Conservation (phyloP, 2,797 vertebrate genomes). For the Characodon lateralis region DNA sequence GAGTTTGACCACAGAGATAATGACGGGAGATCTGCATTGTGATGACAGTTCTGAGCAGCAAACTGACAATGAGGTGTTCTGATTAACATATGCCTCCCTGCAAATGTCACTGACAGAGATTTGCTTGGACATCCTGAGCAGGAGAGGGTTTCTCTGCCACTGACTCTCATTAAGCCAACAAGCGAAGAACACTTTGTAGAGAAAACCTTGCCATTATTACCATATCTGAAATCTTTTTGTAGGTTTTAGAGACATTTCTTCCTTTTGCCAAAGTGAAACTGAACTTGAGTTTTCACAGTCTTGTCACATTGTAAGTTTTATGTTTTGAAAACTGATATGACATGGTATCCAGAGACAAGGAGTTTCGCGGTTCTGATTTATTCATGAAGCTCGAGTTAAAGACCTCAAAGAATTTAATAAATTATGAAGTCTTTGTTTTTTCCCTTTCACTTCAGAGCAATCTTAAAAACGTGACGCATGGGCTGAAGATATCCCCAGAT, state of each 20-base stretch:
- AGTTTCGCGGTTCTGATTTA: slow-evolving; percentile 69
- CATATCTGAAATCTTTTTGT: slow-evolving; percentile 18
- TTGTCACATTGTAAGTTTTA: slow-evolving; percentile 63
- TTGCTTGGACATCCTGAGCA: slow-evolving; percentile 1
- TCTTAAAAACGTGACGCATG: slow-evolving; percentile 67
- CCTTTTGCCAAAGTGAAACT: slow-evolving; percentile 28
- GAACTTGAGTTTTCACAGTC: slow-evolving; percentile 42
- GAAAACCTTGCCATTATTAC: slow-evolving; percentile 24
- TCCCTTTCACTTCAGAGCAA: slow-evolving; percentile 54
- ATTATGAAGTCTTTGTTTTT: slow-evolving; percentile 74
- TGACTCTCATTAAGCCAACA: slow-evolving; percentile 28
- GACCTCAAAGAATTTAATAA: slow-evolving; percentile 77
- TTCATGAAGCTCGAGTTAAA: slow-evolving; percentile 74
- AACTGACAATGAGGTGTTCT: slow-evolving; percentile 13
- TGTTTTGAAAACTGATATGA: slow-evolving; percentile 68
- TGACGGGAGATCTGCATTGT: neutral
- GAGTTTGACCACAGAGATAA: neutral
- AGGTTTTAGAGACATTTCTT: slow-evolving; percentile 34
- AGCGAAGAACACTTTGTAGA: slow-evolving; percentile 40
- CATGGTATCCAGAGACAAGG: slow-evolving; percentile 66
- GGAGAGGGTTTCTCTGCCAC: slow-evolving; percentile 27
- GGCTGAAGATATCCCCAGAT: slow-evolving; percentile 69
- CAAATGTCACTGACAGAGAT: slow-evolving; percentile 40
- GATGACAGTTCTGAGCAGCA: slow-evolving; percentile 16
- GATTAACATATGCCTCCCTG: slow-evolving; percentile 8